Percentiles rank a stretch among this genome's conserved stretches.
phyloP scores from a whole-genome alignment of 1,140 invertebrate species.

The Choristoneura fumiferana region DNA sequence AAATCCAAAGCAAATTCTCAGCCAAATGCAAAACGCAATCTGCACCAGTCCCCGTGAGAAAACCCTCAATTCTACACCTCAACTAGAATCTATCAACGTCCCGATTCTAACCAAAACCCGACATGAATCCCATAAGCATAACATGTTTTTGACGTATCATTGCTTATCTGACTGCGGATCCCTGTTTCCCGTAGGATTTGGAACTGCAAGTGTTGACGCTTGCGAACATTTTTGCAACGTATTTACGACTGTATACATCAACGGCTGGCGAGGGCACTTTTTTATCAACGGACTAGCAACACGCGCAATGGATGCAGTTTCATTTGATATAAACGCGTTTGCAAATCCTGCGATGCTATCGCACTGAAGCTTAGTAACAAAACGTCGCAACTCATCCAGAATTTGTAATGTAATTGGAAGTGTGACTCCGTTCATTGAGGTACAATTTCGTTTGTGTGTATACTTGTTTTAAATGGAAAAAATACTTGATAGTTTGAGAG shows the following conservation, averaged over 20 bases:
- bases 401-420: constrained; percentile 10
- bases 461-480: constrained; percentile 19
- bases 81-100: constrained; percentile 23
- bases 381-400: background rate
- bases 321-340: constrained; percentile 9
- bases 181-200: constrained; percentile 42
- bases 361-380: background rate
- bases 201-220: background rate
- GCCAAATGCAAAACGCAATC: background rate
- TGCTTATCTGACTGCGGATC: constrained; percentile 63
- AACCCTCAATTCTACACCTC: constrained; percentile 10
- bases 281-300: background rate
- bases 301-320: background rate
- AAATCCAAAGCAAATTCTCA: constrained; percentile 5
- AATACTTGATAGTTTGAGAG: constrained; percentile 68
- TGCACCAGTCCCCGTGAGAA: background rate
- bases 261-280: no score
- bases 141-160: constrained; percentile 70
- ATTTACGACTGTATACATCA: no score
- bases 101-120: constrained; percentile 12
- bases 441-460: constrained; percentile 20
- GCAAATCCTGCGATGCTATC: background rate
- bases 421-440: constrained; percentile 16
- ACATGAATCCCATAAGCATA: constrained; percentile 54
- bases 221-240: no score